Conservation (phyloP, 2,888 invertebrate genomes). For the Lissonota sp. region DNA sequence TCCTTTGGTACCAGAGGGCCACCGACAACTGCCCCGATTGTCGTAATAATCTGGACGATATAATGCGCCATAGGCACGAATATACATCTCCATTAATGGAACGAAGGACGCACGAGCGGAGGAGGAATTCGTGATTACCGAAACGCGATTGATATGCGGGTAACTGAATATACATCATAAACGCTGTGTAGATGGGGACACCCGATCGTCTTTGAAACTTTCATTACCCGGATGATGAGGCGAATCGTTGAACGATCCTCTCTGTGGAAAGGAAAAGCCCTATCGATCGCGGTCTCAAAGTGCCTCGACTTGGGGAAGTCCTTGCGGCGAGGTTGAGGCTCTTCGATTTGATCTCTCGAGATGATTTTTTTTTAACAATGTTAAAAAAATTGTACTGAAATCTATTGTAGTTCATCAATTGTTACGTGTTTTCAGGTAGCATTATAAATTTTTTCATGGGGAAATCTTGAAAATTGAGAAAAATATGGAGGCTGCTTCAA, state of each 20-base stretch:
- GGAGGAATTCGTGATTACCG: slow-evolving; percentile 29
- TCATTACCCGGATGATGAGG: slow-evolving; percentile 1
- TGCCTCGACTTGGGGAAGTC: background rate
- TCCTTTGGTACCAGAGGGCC: background rate
- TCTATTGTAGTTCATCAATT: too few species aligned
- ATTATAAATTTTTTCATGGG: too few species aligned
- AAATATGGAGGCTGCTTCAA: too few species aligned
- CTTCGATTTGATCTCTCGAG: background rate
- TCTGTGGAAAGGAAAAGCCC: background rate
- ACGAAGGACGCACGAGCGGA: too few species aligned
- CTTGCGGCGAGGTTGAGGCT: background rate
- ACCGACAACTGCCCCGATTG: slow-evolving; percentile 12
- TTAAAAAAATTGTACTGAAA: too few species aligned
- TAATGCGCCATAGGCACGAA: slow-evolving; percentile 27
- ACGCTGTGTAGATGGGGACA: background rate
- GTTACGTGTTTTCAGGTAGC: too few species aligned
- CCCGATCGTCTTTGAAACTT: slow-evolving; percentile 41
- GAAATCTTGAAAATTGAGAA: too few species aligned
- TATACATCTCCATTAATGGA: slow-evolving; percentile 41
- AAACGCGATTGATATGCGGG: slow-evolving; percentile 24
- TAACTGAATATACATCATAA: background rate
- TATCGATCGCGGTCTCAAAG: background rate
- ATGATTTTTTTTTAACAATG: too few species aligned
- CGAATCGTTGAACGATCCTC: background rate
- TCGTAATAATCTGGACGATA: slow-evolving; percentile 4